Conservation (phyloP, 2,888 invertebrate genomes). For the Eucera pruinosa region DNA sequence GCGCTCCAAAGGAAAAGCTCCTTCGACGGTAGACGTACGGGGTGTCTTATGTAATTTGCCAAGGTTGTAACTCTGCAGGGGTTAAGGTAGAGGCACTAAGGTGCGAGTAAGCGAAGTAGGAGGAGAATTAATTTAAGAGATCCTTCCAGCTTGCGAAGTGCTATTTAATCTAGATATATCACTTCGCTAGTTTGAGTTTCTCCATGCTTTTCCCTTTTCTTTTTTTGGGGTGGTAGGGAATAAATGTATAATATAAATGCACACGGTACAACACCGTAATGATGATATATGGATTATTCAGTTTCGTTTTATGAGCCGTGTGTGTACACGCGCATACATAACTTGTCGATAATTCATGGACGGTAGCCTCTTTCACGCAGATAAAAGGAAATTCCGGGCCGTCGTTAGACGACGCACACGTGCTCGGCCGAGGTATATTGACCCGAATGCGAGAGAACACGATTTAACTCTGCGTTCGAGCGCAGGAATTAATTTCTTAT, state of each 20-base stretch:
- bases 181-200: neutral
- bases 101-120: neutral
- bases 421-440: neutral
- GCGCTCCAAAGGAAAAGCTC: neutral
- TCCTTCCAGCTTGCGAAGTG: neutral
- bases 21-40: neutral
- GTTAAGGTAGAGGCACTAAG: neutral
- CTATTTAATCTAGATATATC: neutral
- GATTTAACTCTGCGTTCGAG: conserved; percentile 1
- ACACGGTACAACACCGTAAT: neutral
- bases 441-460: conserved; percentile 17
- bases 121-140: neutral
- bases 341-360: conserved; percentile 6
- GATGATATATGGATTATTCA: neutral
- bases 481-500: conserved; percentile 10
- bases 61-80: neutral
- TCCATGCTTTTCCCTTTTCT: neutral
- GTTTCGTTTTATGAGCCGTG: neutral
- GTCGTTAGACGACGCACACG: conserved; percentile 13
- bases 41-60: neutral
- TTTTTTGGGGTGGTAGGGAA: neutral
- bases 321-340: neutral
- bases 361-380: neutral
- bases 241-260: neutral
- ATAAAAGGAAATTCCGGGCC: conserved; percentile 8